A percentile compares a stretch with the other conserved stretches of the same genome.
phyloP scores from a whole-genome alignment of 2,888 invertebrate genomes.

The Selenia dentaria region DNA sequence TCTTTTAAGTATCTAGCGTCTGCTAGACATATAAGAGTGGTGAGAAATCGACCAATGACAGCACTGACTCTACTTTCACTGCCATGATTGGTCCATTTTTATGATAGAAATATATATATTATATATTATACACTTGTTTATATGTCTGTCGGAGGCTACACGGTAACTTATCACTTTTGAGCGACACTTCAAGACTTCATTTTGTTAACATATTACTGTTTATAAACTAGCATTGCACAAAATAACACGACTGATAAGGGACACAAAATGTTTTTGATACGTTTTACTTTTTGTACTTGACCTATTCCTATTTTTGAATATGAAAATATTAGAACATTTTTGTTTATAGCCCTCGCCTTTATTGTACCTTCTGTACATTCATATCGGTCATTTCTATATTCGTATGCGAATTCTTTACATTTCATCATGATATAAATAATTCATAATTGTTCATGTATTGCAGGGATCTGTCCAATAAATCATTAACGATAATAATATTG shows the following conservation, averaged over 20 bases:
- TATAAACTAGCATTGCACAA: slow-evolving; percentile 79
- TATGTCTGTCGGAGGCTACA: slow-evolving; percentile 82
- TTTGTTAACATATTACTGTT: slow-evolving; percentile 66
- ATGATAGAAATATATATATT: slow-evolving; percentile 60
- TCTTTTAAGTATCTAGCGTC: slow-evolving; percentile 72
- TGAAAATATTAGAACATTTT: slow-evolving; percentile 56
- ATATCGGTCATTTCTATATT: slow-evolving; percentile 43
- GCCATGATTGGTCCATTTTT: slow-evolving; percentile 84
- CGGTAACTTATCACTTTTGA: slow-evolving; percentile 77
- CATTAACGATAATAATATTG: slow-evolving; percentile 18
- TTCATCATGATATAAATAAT: slow-evolving; percentile 33
- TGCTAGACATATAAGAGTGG: slow-evolving; percentile 73
- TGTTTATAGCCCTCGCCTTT: slow-evolving; percentile 64
- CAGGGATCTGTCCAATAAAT: slow-evolving; percentile 28
- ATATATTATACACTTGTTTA: slow-evolving; percentile 76
- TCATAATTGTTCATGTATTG: slow-evolving; percentile 32
- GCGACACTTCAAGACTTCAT: slow-evolving; percentile 80
- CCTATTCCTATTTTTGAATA: slow-evolving; percentile 72
- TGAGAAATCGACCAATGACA: slow-evolving; percentile 81
- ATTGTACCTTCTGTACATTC: slow-evolving; percentile 56
- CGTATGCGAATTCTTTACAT: slow-evolving; percentile 60
- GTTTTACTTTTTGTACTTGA: slow-evolving; percentile 66
- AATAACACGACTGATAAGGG: slow-evolving; percentile 82
- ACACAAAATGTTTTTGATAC: slow-evolving; percentile 83
- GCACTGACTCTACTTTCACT: slow-evolving; percentile 76